Evolutionary conservation across 2,113 vertebrate species (phyloP).

Genomic region (Raja brachyura): DNA sequence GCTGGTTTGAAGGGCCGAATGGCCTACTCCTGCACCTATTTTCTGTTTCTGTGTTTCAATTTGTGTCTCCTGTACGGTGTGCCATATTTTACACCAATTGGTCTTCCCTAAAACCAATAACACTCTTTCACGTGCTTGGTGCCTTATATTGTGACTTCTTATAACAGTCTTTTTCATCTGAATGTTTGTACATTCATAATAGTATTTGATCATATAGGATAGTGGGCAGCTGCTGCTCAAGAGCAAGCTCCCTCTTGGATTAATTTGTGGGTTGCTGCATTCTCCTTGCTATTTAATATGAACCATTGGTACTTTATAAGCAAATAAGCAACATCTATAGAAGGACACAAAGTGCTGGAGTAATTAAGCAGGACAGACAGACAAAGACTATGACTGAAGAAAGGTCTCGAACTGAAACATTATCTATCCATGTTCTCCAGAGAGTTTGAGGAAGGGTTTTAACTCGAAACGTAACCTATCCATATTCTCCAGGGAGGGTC

Average conservation of each 20-base stretch:
- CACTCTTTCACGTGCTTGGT: background rate
- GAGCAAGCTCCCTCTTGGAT: background rate
- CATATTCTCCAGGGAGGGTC: too few species aligned
- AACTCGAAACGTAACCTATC: too few species aligned
- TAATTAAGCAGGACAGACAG: too few species aligned
- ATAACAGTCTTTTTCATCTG: background rate
- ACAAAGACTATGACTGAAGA: too few species aligned
- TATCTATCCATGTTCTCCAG: too few species aligned
- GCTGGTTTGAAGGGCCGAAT: too few species aligned
- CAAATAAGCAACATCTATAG: background rate
- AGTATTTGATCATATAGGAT: background rate
- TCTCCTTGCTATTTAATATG: background rate
- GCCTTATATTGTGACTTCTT: background rate
- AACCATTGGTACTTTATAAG: background rate
- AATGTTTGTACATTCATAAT: background rate
- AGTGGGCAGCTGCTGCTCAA: background rate
- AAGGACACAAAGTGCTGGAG: too few species aligned
- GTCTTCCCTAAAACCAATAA: background rate
- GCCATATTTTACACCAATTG: background rate
- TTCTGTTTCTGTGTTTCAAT: too few species aligned
- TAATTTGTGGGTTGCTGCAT: background rate
- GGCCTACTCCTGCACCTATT: too few species aligned
- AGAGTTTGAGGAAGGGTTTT: too few species aligned
- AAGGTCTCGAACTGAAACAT: too few species aligned
- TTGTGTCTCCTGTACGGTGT: too few species aligned